Conservation (phyloP, 2,113 vertebrate genomes). For the Elgaria multicarinata region DNA sequence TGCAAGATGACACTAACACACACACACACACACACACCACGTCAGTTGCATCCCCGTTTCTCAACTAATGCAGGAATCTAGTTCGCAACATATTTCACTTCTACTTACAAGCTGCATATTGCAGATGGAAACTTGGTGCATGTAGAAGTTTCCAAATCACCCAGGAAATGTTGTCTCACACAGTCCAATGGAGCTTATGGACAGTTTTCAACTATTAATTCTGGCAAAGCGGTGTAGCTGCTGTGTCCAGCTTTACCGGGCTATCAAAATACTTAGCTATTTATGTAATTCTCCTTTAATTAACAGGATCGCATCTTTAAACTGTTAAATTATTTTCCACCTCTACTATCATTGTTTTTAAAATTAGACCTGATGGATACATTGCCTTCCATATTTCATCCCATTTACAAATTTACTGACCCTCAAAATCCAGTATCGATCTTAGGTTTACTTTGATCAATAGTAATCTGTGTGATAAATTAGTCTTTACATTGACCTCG, state of each 20-base stretch:
- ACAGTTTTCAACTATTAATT: not conserved
- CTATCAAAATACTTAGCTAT: constrained; percentile 6
- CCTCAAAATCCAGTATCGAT: constrained; percentile 72
- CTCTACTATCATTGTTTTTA: constrained; percentile 26
- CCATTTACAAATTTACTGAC: constrained; percentile 70
- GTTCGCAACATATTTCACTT: not conserved
- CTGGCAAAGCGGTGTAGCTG: not conserved
- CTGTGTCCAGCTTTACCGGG: not conserved
- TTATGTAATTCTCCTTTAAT: not conserved
- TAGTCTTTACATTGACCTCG: constrained; percentile 67
- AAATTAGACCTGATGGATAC: constrained; percentile 22
- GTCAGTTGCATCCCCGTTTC: not conserved
- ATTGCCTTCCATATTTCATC: constrained; percentile 45
- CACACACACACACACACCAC: no score
- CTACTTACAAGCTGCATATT: not conserved
- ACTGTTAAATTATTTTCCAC: constrained; percentile 4
- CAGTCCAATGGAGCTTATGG: not conserved
- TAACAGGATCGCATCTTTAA: not conserved
- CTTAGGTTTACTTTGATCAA: constrained; percentile 66
- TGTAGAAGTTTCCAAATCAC: not conserved
- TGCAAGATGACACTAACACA: not conserved
- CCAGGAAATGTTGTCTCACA: not conserved
- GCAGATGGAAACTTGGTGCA: not conserved
- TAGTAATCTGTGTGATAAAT: constrained; percentile 71
- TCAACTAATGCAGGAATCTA: not conserved